Conservation (phyloP, 1,140 invertebrate genomes). For the Oryctes rhinoceros region DNA sequence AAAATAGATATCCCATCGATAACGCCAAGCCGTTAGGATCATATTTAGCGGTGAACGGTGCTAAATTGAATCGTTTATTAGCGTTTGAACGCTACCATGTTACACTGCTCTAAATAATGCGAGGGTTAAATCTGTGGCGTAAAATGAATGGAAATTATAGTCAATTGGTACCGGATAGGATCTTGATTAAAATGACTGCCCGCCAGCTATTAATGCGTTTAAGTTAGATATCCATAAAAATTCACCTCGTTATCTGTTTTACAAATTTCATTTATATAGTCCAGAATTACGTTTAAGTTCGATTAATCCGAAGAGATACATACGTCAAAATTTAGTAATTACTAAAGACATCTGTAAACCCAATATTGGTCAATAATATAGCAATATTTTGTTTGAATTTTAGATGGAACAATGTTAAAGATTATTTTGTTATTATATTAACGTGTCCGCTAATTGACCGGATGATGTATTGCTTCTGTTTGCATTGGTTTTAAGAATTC, state of each 20-base stretch:
- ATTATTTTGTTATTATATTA: too few relatives aligned
- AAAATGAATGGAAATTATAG: background rate
- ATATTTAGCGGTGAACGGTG: background rate
- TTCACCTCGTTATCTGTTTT: background rate
- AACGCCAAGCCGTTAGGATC: background rate
- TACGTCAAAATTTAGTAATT: too few relatives aligned
- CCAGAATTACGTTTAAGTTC: background rate
- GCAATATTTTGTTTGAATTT: too few relatives aligned
- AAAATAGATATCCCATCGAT: background rate
- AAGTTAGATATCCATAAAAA: background rate
- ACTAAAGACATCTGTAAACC: too few relatives aligned
- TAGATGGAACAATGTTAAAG: too few relatives aligned
- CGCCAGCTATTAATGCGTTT: background rate
- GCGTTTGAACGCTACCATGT: background rate
- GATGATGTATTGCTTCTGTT: too few relatives aligned
- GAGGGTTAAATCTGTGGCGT: background rate
- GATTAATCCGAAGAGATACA: background rate
- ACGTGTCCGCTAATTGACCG: too few relatives aligned
- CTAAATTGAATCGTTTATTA: constrained; percentile 11
- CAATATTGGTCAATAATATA: too few relatives aligned
- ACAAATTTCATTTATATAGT: background rate
- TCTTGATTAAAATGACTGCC: background rate
- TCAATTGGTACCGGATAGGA: background rate
- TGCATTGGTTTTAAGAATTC: too few relatives aligned
- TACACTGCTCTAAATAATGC: background rate